These are phyloP conservation scores for Pogona vitticeps DNA, from an alignment of 2,113 vertebrate species.

Conservation along the genomic window DNA sequence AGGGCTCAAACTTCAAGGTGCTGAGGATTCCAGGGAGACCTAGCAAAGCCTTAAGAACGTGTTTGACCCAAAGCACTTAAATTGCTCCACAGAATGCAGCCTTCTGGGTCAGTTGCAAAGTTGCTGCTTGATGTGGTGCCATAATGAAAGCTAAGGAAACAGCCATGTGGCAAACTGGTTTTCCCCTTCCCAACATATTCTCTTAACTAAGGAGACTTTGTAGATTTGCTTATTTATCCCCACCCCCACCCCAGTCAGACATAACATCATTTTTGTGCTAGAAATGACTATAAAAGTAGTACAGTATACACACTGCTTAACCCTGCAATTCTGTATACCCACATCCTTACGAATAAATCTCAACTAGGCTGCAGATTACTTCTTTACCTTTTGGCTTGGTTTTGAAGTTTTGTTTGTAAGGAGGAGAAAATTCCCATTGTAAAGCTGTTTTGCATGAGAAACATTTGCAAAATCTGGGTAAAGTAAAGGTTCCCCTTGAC, in stretches of 20 bases:
- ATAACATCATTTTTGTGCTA: too few species aligned
- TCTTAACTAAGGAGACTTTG: background rate
- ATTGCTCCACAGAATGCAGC: background rate
- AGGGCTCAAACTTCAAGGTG: background rate
- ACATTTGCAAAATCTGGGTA: background rate
- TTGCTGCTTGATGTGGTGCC: constrained; percentile 3
- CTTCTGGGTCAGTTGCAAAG: background rate
- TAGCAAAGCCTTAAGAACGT: background rate
- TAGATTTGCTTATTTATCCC: background rate
- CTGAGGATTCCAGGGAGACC: constrained; percentile 25
- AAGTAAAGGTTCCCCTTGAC: too few species aligned
- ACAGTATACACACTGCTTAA: too few species aligned
- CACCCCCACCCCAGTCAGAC: too few species aligned
- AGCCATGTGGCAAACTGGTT: background rate
- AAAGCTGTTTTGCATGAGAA: background rate
- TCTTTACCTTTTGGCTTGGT: background rate
- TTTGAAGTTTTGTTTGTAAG: background rate
- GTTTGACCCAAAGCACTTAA: background rate
- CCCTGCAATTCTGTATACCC: background rate
- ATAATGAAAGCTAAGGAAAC: background rate
- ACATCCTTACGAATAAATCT: background rate
- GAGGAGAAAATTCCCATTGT: background rate
- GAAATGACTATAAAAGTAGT: too few species aligned
- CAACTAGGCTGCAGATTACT: background rate
- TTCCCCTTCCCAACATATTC: background rate